Evolutionary conservation across 2,113 vertebrate genomes (phyloP).

Genomic region (Chaetura pelagica): DNA sequence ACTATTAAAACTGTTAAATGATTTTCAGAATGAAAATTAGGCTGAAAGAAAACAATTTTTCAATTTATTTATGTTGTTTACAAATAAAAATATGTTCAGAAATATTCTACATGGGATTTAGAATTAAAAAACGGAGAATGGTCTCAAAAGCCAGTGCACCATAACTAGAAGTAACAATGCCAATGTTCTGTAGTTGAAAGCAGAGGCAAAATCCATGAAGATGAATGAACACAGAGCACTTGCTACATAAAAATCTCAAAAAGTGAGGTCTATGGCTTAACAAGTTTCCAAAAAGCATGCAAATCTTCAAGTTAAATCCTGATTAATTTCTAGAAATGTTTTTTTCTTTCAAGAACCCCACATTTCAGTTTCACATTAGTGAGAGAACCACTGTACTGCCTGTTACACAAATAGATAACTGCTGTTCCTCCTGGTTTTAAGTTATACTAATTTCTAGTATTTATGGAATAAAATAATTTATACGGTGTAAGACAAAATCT

Average conservation of each 20-base stretch:
- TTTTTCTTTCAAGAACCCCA: neutral
- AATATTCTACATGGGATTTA: neutral
- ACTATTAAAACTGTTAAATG: neutral
- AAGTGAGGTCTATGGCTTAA: neutral
- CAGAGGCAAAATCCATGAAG: neutral
- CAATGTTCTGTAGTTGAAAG: neutral
- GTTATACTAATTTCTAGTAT: neutral
- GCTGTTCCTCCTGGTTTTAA: neutral
- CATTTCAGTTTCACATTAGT: neutral
- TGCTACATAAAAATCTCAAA: neutral
- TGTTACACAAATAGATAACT: neutral
- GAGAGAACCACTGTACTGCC: neutral
- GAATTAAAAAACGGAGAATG: neutral
- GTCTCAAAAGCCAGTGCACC: neutral
- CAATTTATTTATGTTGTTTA: neutral
- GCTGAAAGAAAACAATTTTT: neutral
- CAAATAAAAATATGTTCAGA: neutral
- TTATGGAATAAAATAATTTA: neutral
- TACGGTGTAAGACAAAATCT: neutral
- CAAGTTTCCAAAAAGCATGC: neutral
- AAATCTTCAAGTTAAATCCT: neutral
- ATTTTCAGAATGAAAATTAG: neutral
- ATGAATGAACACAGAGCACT: neutral
- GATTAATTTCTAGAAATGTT: neutral
- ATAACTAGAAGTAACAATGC: neutral